Conservation (phyloP, 1,140 invertebrate genomes). For the Coptotermes formosanus region DNA sequence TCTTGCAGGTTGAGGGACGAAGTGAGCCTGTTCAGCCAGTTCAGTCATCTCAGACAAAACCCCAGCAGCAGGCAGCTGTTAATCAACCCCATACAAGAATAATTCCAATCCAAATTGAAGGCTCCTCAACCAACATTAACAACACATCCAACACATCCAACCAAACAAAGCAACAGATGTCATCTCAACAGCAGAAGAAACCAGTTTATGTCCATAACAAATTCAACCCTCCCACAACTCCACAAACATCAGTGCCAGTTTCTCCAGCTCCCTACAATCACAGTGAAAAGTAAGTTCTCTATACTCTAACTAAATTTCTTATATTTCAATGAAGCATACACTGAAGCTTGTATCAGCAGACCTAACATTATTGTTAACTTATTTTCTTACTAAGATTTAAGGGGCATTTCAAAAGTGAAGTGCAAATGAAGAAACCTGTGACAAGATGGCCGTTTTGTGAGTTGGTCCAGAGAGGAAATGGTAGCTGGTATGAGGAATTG, state of each 20-base stretch:
- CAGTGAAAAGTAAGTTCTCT: background rate
- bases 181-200: conserved; percentile 39
- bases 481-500: too few relatives aligned
- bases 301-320: too few relatives aligned
- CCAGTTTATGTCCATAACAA: conserved; percentile 39
- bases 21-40: background rate
- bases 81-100: conserved; percentile 42
- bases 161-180: conserved; percentile 33
- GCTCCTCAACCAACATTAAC: conserved; percentile 39
- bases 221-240: conserved; percentile 34
- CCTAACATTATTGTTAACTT: too few relatives aligned
- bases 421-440: too few relatives aligned
- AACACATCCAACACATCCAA: conserved; percentile 34
- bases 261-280: background rate
- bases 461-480: too few relatives aligned
- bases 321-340: too few relatives aligned
- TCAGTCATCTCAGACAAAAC: conserved; percentile 27
- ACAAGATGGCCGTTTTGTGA: too few relatives aligned
- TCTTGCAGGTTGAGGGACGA: conserved; percentile 13
- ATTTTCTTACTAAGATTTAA: too few relatives aligned
- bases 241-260: conserved; percentile 27
- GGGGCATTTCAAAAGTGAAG: conserved; percentile 32
- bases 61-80: conserved; percentile 27
- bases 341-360: too few relatives aligned
- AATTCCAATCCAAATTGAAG: conserved; percentile 54